Evolutionary conservation across 2,797 vertebrate genomes (phyloP).

Genomic region (Chelonia mydas): DNA sequence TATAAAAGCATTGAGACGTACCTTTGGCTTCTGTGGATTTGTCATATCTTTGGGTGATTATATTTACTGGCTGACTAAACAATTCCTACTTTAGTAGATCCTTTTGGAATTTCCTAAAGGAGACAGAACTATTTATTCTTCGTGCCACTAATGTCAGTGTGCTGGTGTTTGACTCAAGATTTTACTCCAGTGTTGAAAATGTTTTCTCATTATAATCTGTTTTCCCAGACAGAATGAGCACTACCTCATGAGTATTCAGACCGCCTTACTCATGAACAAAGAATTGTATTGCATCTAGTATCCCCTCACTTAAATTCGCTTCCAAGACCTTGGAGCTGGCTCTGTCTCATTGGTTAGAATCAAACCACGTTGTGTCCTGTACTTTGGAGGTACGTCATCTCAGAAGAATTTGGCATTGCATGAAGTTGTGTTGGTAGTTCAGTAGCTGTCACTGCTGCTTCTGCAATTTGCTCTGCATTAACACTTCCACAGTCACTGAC

Average conservation of each 20-base stretch:
- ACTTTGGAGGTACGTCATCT: background rate
- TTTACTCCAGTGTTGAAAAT: background rate
- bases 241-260: background rate
- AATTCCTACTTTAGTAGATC: background rate
- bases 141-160: background rate
- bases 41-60: background rate
- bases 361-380: background rate
- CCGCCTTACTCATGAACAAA: background rate
- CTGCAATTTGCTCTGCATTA: background rate
- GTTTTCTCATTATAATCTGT: background rate
- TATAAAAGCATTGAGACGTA: background rate
- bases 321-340: background rate
- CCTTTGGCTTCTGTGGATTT: background rate
- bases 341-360: background rate
- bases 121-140: background rate
- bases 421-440: background rate
- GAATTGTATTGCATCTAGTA: background rate
- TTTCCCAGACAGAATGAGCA: background rate
- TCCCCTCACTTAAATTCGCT: background rate
- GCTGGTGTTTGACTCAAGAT: background rate
- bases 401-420: background rate
- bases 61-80: background rate
- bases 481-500: constrained; percentile 5
- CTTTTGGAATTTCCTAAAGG: background rate
- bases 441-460: background rate